Evolutionary conservation across 2,797 vertebrate genomes (phyloP), one percentile per base, ranked within the genome.

Genomic region (Spatula clypeata): DNA sequence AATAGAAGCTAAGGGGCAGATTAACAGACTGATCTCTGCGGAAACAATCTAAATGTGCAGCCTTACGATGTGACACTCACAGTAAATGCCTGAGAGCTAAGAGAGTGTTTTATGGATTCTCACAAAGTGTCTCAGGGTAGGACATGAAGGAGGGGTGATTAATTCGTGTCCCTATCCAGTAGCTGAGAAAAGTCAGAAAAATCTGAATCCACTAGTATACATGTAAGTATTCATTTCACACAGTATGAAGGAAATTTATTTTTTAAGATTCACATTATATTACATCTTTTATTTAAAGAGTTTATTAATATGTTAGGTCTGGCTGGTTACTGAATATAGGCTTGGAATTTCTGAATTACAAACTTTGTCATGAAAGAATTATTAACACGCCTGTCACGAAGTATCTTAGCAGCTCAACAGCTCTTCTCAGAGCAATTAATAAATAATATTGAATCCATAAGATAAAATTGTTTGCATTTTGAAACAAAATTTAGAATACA

Each of bases 331-430:
- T 36, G 47, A 36, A 34, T 51, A 31, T 11, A 72, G 53, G 20
- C 60, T 90, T 94, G 80, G 92, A 81, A 62, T 93, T 85, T 76
- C 64, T 69, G 49, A 80, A 34, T 44, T 75, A 47, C 16, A n/a
- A 40, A 53, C 18, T 38, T 70, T 12, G 51, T 64, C 11, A 19
- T 27, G 26, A 60, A 62, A 88, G 21, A 92, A 54, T 64, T 47
- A 47, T 27, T 75, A 83, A 79, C 24, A 49, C 7, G 18, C n/a
- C n/a, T 64, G n/a, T 27, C 47, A 34, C 45, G 77, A 74, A 79
- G 29, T 11, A 74, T 71, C 53, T 87, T 55, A 45, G 5, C 26
- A 60, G 26, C 31, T 9, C 34, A 81, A 61, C 71, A 49, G 29
- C 34, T 85, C 53, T 77, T 86, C 38, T 44, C 31, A 36, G 36